These are phyloP conservation scores for Poeciliopsis occidentalis DNA, from an alignment of 2,113 vertebrate genomes.

Conservation along the genomic window DNA sequence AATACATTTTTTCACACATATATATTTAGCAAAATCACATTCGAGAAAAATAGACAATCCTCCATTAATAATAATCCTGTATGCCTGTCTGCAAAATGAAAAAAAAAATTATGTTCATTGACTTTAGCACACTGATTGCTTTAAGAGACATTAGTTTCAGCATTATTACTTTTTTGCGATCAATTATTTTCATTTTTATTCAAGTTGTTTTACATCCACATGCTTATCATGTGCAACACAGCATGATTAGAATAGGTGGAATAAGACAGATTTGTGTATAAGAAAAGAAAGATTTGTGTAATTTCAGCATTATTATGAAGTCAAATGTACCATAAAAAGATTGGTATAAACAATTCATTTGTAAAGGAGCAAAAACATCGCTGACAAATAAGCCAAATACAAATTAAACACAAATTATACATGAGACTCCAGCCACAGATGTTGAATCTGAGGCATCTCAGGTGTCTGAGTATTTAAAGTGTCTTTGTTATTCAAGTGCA, in stretches of 20 bases:
- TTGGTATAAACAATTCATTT: not conserved
- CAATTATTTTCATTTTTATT: too few relatives aligned
- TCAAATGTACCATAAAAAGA: not conserved
- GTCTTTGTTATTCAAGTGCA: not conserved
- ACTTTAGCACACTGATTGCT: not conserved
- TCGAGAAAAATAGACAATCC: not conserved
- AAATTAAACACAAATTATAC: not conserved
- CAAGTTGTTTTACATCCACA: too few relatives aligned
- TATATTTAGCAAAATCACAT: not conserved
- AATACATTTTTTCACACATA: not conserved
- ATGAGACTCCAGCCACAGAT: not conserved
- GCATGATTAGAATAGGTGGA: too few relatives aligned
- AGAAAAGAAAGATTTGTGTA: too few relatives aligned
- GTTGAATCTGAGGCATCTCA: not conserved
- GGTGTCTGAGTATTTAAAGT: too few relatives aligned
- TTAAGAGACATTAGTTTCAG: not conserved
- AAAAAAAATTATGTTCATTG: not conserved
- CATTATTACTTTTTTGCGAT: too few relatives aligned
- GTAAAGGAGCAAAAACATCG: not conserved
- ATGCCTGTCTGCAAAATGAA: not conserved
- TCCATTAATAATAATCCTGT: not conserved
- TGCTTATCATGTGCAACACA: too few relatives aligned
- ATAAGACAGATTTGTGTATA: too few relatives aligned
- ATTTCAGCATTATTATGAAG: not conserved
- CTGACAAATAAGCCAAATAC: not conserved